phyloP scores from a whole-genome alignment of 35 echinoderm and acorn worm genomes.

The Apostichopus parvimensis region DNA sequence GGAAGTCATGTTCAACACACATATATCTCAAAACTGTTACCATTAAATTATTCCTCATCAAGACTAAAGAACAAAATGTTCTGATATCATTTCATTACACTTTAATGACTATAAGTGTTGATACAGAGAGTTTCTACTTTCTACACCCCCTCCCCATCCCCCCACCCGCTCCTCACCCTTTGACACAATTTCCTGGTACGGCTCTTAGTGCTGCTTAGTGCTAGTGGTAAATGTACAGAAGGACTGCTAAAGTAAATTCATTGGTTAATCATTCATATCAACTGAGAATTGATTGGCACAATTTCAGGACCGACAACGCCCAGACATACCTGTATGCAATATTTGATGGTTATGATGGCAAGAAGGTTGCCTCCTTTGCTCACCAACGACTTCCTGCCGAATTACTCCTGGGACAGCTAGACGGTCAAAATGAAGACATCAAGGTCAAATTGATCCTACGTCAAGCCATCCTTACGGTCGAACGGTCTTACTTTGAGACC shows the following conservation, averaged over 20 bases:
- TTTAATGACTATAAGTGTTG: too few species aligned
- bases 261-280: background rate
- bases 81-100: too few species aligned
- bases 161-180: too few species aligned
- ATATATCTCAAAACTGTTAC: too few species aligned
- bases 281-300: background rate
- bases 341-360: slow-evolving; percentile 95
- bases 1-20: too few species aligned
- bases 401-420: slow-evolving; percentile 87
- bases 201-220: too few species aligned
- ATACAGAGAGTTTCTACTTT: too few species aligned
- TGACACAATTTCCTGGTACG: too few species aligned
- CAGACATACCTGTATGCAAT: slow-evolving; percentile 81
- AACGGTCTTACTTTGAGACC: slow-evolving; percentile 74
- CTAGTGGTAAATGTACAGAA: too few species aligned
- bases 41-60: too few species aligned
- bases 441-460: slow-evolving; percentile 64
- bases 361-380: slow-evolving; percentile 79
- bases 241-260: background rate
- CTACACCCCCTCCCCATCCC: too few species aligned
- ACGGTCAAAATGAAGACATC: slow-evolving; percentile 41
- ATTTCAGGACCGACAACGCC: slow-evolving; percentile 62
- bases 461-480: slow-evolving; percentile 72
- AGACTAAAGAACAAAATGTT: too few species aligned
- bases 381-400: slow-evolving; percentile 91